A percentile compares a stretch with the other conserved stretches of the same genome.
Conservation (phyloP, 2,113 vertebrate genomes). For the Melanerpes formicivorus region DNA sequence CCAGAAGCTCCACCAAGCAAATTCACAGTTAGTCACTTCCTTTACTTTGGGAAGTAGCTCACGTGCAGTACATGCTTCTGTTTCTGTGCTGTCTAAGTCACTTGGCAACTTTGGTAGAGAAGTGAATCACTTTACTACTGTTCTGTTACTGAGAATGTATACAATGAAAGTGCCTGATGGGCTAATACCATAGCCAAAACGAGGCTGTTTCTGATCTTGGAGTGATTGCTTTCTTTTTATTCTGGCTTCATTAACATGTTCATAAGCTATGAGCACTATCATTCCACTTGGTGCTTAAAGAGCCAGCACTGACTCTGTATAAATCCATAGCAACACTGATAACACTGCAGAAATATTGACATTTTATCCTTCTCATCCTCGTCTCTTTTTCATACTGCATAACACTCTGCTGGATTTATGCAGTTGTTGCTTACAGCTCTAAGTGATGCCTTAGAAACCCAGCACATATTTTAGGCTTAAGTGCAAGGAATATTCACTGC, state of each 20-base stretch:
- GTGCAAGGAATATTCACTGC: neutral
- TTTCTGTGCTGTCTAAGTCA: neutral
- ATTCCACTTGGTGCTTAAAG: neutral
- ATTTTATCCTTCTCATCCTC: neutral
- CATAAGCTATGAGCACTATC: neutral
- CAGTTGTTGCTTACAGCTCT: conserved; percentile 5
- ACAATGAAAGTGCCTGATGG: neutral
- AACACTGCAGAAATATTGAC: neutral
- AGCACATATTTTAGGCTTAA: neutral
- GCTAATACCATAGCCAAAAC: neutral
- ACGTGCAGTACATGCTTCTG: neutral
- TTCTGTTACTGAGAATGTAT: neutral
- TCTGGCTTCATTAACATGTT: neutral
- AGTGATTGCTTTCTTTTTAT: neutral
- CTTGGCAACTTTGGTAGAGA: neutral
- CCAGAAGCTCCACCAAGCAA: neutral
- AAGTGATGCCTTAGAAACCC: conserved; percentile 28
- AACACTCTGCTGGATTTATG: neutral
- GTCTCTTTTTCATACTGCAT: neutral
- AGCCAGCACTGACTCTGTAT: neutral
- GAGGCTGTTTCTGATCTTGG: neutral
- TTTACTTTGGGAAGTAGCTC: neutral
- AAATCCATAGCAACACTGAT: neutral
- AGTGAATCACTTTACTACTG: neutral
- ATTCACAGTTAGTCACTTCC: neutral